Evolutionary conservation across 2,888 invertebrate genomes (phyloP), one percentile per base, ranked within the genome.

Genomic region (Penaeus monodon): DNA sequence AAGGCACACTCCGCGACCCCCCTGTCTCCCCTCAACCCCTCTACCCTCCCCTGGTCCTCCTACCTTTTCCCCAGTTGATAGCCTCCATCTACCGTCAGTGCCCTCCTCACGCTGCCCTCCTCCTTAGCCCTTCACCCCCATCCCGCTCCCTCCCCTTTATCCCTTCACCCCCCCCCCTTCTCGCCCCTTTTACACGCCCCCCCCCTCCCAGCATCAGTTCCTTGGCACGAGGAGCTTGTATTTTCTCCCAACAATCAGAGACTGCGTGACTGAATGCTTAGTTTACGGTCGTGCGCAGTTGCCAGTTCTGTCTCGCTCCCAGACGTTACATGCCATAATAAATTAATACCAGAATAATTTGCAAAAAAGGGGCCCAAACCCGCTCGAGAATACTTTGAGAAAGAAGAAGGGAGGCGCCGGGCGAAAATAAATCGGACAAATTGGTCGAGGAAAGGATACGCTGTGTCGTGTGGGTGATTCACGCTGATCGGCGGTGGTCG

Each of bases 341-440:
- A 33, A 80, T 80, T 80, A 65, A 80, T 80, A 65, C 65, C 65
- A n/a, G 65, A 66, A 65, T 38, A 65, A 80, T 80, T 80, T 33
- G 38, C 66, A 80, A 80, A 80, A 44, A 80, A 33, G 24, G 24
- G 57, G n/a, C 17, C 7, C 24, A 38, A 49, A 10, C 44, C 44
- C 8, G n/a, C 24, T 44, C 24, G 49, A n/a, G 57, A 64, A 27
- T 44, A 22, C 24, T 49, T 49, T 27, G 65, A 80, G 80, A 65
- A 44, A 22, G 68, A 81, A 20, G 44, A 49, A 57, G 57, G 33
- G 57, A 33, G n/a, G n/a, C 22, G 24, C 10, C 24, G 20, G 20
- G 44, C 22, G 57, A n/a, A 49, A n/a, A 77, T 24, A 77, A 33
- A 49, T 44, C 44, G 64, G 20, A 33, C 29, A 49, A 29, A 79